Conservation (phyloP, 2,797 vertebrate genomes). For the Acanthurus tractus region DNA sequence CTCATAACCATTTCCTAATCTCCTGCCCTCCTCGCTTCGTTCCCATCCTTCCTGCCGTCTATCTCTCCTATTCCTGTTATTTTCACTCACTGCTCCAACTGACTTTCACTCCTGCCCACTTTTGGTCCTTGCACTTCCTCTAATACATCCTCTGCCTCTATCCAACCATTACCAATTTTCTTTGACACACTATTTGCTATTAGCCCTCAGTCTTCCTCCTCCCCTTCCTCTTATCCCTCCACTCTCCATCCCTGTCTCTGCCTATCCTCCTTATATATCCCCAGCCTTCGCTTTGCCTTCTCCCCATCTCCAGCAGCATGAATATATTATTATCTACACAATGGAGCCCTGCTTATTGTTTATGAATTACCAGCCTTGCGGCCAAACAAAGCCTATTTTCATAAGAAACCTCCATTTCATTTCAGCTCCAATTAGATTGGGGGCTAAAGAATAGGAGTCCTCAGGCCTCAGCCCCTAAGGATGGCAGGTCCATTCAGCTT, state of each 20-base stretch:
- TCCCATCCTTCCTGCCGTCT: slow-evolving; percentile 71
- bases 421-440: slow-evolving; percentile 99
- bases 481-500: slow-evolving; percentile 96
- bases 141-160: slow-evolving; percentile 53
- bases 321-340: slow-evolving; percentile 99
- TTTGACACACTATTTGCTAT: slow-evolving; percentile 80
- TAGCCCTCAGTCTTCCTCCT: slow-evolving; percentile 76
- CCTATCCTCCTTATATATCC: slow-evolving; percentile 84
- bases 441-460: slow-evolving; percentile 97
- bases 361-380: slow-evolving; percentile 99
- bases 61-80: slow-evolving; percentile 60
- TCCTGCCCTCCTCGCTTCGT: slow-evolving; percentile 54
- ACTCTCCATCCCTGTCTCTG: slow-evolving; percentile 80
- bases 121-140: slow-evolving; percentile 63
- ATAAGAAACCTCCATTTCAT: slow-evolving; percentile 99
- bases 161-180: slow-evolving; percentile 80
- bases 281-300: slow-evolving; percentile 83
- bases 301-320: slow-evolving; percentile 94
- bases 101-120: slow-evolving; percentile 66
- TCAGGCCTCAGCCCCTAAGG: slow-evolving; percentile 95
- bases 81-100: slow-evolving; percentile 69
- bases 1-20: slow-evolving; percentile 70
- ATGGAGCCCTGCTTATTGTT: slow-evolving; percentile 97
- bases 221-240: slow-evolving; percentile 75
- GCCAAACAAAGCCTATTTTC: slow-evolving; percentile 99